These are phyloP conservation scores for Podiceps cristatus DNA, from an alignment of 2,113 vertebrate species.

Conservation along the genomic window DNA sequence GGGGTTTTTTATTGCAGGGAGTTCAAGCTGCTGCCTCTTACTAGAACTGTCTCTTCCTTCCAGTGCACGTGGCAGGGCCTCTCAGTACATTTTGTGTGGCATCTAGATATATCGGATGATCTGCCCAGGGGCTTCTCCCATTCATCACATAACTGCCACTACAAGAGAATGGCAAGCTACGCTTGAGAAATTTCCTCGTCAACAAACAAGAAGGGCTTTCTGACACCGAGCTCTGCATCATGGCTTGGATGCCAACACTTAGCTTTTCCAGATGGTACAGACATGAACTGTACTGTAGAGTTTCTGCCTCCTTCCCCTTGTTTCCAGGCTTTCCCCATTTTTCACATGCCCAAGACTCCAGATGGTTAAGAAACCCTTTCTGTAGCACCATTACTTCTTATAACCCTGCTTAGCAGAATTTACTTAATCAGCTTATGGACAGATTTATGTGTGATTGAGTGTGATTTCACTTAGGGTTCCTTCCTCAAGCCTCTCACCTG, in stretches of 20 bases:
- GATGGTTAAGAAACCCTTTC: background rate
- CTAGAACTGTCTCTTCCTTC: background rate
- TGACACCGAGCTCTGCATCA: fast-evolving
- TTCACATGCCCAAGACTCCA: too few species aligned
- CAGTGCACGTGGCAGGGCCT: fast-evolving
- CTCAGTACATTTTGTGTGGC: background rate
- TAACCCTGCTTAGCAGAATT: too few species aligned
- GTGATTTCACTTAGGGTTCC: background rate
- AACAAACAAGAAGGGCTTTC: background rate
- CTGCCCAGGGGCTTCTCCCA: background rate
- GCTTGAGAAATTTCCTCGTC: background rate
- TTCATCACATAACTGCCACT: background rate
- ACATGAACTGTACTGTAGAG: fast-evolving
- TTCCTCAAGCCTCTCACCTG: background rate
- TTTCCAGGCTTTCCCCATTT: background rate
- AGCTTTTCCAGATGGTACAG: background rate
- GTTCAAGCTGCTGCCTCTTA: background rate
- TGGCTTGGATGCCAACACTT: fast-evolving
- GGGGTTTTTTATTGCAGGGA: background rate
- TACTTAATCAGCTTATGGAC: background rate
- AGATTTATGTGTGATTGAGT: background rate
- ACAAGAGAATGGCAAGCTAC: fast-evolving
- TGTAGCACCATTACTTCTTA: background rate
- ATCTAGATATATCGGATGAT: fast-evolving
- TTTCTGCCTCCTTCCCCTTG: background rate